Evolutionary conservation across 2,113 vertebrate species (phyloP), one percentile per base, ranked within the genome.

Genomic region (Egretta garzetta): DNA sequence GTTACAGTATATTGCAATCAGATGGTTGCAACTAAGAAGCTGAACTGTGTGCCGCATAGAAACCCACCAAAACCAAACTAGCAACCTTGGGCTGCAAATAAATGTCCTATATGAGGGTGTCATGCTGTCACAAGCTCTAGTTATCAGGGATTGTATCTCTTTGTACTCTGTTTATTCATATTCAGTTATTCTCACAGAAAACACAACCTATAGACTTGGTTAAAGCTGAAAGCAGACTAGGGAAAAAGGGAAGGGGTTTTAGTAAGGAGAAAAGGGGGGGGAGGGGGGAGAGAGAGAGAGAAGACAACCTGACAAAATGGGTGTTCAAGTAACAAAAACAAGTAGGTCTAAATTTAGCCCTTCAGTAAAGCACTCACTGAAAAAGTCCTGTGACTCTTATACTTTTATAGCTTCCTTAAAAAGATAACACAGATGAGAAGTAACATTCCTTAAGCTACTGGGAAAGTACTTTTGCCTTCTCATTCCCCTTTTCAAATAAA

Each of bases 251-350:
- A 75, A 27, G 4, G 17, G 9, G 10, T 59, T 88, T 52, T 33
- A 64, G 12, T 52, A 39, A 66, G 52, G 4, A 45, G 30, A 39
- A 49, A 35, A 12, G 47, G 47, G 14, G 16, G 6, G 26, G 50
- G 14, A 9, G 27, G 14, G 6, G 14, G 6, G 23, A 45, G 18
- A 41, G 41, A 50, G 0, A 49, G 24, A 64, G 28, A 24, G 15
- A 43, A 24, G 15, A 66, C 4, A 2, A 66, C 16, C 27, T 2
- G 1, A 41, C 1, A 6, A 47, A 95, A 47, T 1, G 22, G 28
- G 8, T 79, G 50, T 67, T 79, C 33, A 71, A 71, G 24, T n/a
- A 86, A 67, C 6, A 59, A 8, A 41, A 14, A 60, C 0, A 60
- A 62, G 12, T 9, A 67, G 7, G 12, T 19, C 16, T 55, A 35